Conservation (phyloP, 2,113 vertebrate genomes). For the Motacilla tschutschensis region DNA sequence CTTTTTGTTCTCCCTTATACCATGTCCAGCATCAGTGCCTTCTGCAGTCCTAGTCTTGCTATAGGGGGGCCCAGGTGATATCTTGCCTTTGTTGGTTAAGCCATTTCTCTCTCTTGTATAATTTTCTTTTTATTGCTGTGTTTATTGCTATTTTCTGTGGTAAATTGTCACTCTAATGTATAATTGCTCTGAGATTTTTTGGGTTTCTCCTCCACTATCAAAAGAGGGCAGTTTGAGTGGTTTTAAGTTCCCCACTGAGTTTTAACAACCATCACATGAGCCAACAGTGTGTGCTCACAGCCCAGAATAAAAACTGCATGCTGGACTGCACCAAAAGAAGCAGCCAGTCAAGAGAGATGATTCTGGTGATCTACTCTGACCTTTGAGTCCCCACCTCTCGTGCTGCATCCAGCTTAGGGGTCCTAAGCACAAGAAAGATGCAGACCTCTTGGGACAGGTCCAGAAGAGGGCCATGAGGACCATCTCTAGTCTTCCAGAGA, state of each 20-base stretch:
- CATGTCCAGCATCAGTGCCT: background rate
- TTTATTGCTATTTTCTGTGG: background rate
- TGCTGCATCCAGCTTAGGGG: background rate
- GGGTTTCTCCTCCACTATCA: accelerated
- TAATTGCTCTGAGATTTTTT: background rate
- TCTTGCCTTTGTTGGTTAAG: background rate
- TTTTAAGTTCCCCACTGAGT: background rate
- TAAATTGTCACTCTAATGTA: background rate
- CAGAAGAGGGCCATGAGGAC: background rate
- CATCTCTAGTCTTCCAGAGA: background rate
- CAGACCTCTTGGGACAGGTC: background rate
- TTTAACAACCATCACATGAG: background rate
- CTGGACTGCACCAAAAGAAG: background rate
- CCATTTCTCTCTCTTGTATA: background rate
- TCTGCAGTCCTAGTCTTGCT: background rate
- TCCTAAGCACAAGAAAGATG: background rate
- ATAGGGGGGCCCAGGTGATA: accelerated
- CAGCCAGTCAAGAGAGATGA: background rate
- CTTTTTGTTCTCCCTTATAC: background rate
- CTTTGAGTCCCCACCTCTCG: background rate
- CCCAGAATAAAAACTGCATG: background rate
- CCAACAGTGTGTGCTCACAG: background rate
- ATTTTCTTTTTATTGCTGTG: background rate
- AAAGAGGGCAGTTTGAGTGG: accelerated
- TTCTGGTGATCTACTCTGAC: background rate